Evolutionary conservation across 2,888 invertebrate species (phyloP).

Genomic region (Drosophila imparisetae): DNA sequence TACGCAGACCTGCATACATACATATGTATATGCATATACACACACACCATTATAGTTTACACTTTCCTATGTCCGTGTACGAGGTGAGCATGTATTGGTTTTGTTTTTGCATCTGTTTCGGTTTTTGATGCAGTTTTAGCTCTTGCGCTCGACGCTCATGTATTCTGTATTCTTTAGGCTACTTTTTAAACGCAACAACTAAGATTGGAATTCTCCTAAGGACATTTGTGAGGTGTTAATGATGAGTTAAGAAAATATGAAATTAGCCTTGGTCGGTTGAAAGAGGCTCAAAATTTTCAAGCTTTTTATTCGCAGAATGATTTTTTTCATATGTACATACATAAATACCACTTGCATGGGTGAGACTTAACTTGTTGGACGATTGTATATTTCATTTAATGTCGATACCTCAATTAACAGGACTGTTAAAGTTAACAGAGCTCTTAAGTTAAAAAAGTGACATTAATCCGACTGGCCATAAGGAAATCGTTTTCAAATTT

Average conservation of each 20-base stretch:
- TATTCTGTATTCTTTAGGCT: neutral
- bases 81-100: neutral
- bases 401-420: neutral
- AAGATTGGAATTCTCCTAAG: neutral
- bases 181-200: neutral
- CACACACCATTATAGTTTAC: conserved; percentile 1
- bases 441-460: neutral
- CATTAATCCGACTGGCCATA: neutral
- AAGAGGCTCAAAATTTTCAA: neutral
- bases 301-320: neutral
- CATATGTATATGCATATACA: neutral
- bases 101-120: neutral
- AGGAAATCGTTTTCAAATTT: neutral
- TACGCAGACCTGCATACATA: neutral
- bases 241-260: neutral
- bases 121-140: neutral
- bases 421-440: neutral
- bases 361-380: neutral
- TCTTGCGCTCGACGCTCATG: neutral
- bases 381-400: neutral
- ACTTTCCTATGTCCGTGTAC: neutral
- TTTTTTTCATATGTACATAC: neutral
- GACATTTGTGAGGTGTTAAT: neutral
- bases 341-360: neutral
- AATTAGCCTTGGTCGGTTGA: neutral